Percentiles rank a stretch among this genome's conserved stretches.
Conservation (phyloP, 2,888 invertebrate species). For the Corythucha ciliata region DNA sequence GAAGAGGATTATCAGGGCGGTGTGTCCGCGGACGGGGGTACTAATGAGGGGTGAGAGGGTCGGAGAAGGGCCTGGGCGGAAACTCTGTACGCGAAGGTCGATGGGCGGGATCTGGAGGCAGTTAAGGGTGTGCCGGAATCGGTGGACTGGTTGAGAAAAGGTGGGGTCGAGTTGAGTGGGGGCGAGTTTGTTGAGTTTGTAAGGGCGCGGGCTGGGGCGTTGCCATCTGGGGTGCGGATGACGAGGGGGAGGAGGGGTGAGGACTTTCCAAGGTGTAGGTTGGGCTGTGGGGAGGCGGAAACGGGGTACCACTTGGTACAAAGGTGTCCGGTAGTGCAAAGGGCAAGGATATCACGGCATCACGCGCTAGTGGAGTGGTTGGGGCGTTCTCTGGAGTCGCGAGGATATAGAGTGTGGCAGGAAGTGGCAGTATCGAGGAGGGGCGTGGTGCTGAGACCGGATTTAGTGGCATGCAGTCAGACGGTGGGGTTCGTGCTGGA, state of each 20-base stretch:
- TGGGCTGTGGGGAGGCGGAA: constrained; percentile 38
- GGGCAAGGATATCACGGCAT: constrained; percentile 39
- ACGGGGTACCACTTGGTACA: constrained; percentile 40
- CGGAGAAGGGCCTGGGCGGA: not conserved
- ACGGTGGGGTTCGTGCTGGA: too few relatives aligned
- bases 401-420: not conserved
- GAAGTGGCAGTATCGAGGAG: too few relatives aligned
- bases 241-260: not conserved
- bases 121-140: not conserved
- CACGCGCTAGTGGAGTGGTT: constrained; percentile 8
- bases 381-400: not conserved
- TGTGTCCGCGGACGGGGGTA: too few relatives aligned
- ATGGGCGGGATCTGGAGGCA: constrained; percentile 10
- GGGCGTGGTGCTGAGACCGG: too few relatives aligned
- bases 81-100: not conserved
- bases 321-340: constrained; percentile 39
- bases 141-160: constrained; percentile 16
- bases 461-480: too few relatives aligned
- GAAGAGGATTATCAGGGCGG: constrained; percentile 11
- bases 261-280: constrained; percentile 36
- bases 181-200: constrained; percentile 36
- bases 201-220: constrained; percentile 11
- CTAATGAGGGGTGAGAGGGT: not conserved
- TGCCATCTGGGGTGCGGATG: not conserved
- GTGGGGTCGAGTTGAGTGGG: not conserved